Conservation (phyloP, 2,888 invertebrate species). For the Anodontia alba region DNA sequence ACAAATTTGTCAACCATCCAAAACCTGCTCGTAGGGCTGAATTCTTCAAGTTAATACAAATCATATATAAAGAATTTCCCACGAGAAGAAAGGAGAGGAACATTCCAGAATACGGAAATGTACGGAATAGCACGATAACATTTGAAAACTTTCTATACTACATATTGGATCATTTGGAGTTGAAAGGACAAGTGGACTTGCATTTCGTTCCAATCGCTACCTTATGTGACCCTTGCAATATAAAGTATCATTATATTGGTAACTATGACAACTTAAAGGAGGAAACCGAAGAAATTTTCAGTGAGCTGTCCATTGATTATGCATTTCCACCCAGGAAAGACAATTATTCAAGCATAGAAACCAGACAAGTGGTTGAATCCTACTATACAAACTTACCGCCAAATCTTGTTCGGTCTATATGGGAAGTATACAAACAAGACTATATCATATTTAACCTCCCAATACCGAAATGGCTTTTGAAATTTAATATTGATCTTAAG, state of each 20-base stretch:
- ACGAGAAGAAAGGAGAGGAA: slow-evolving; percentile 77
- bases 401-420: slow-evolving; percentile 70
- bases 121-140: slow-evolving; percentile 34
- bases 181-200: slow-evolving; percentile 88
- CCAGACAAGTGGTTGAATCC: slow-evolving; percentile 89
- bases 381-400: slow-evolving; percentile 91
- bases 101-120: slow-evolving; percentile 53
- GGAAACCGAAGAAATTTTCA: slow-evolving; percentile 88
- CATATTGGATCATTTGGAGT: slow-evolving; percentile 86
- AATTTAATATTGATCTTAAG: not conserved
- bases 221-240: slow-evolving; percentile 93
- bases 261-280: slow-evolving; percentile 94
- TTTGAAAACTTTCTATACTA: slow-evolving; percentile 87
- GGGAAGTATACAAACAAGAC: slow-evolving; percentile 89
- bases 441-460: slow-evolving; percentile 92
- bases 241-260: slow-evolving; percentile 95
- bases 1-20: slow-evolving; percentile 88
- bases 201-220: slow-evolving; percentile 94
- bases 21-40: slow-evolving; percentile 14
- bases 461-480: slow-evolving; percentile 63
- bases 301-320: slow-evolving; percentile 64
- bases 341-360: slow-evolving; percentile 87
- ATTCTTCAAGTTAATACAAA: not conserved
- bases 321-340: slow-evolving; percentile 74
- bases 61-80: slow-evolving; percentile 18